Evolutionary conservation across 2,888 invertebrate species (phyloP).

Genomic region (Brachylomia viminalis): DNA sequence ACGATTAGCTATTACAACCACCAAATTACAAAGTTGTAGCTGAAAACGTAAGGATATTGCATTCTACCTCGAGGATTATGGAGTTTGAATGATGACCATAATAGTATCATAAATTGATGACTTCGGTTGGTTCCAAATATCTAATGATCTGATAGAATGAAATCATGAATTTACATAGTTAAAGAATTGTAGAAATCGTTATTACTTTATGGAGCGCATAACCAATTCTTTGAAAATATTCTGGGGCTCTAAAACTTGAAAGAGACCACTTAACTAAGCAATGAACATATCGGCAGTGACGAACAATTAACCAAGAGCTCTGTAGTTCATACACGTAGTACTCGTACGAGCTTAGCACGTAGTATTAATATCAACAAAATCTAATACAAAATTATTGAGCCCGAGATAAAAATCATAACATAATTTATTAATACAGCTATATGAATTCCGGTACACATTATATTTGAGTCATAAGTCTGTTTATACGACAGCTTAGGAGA

Average conservation of each 20-base stretch:
- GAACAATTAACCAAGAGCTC: slow-evolving; percentile 9
- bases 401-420: slow-evolving; percentile 1
- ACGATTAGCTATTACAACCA: slow-evolving; percentile 37
- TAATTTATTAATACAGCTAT: slow-evolving; percentile 7
- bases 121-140: neutral
- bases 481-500: neutral
- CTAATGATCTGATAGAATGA: neutral
- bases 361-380: slow-evolving; percentile 6
- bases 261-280: neutral
- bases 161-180: neutral
- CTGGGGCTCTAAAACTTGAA: slow-evolving; percentile 9
- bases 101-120: neutral
- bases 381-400: neutral
- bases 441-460: neutral
- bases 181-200: neutral
- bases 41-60: slow-evolving; percentile 22
- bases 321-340: neutral
- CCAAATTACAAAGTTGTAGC: slow-evolving; percentile 35
- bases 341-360: neutral
- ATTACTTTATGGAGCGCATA: neutral
- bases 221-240: slow-evolving; percentile 9
- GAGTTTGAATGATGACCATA: neutral
- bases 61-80: neutral
- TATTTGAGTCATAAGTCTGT: slow-evolving; percentile 18
- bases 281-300: slow-evolving; percentile 7